These are phyloP conservation scores for Clarias batrachus DNA, from an alignment of 2,113 vertebrate genomes.

Conservation along the genomic window DNA sequence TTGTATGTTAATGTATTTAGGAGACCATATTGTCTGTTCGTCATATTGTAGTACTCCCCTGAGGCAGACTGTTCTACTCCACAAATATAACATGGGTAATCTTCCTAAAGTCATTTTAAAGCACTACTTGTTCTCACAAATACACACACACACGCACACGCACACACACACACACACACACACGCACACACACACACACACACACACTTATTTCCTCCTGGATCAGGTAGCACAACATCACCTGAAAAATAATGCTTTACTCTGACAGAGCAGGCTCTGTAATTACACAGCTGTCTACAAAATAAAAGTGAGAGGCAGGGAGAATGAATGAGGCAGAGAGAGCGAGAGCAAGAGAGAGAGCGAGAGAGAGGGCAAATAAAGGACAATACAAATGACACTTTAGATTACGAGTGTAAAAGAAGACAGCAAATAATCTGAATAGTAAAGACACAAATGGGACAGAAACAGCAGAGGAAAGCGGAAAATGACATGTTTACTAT, in stretches of 20 bases:
- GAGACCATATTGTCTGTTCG: constrained; percentile 7
- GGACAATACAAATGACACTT: constrained; percentile 26
- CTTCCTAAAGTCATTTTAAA: constrained; percentile 15
- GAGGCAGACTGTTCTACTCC: constrained; percentile 16
- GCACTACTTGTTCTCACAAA: not conserved
- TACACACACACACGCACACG: not conserved
- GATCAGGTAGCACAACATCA: constrained; percentile 44
- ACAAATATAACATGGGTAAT: constrained; percentile 19
- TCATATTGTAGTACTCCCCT: constrained; percentile 6
- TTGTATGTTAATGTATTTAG: constrained; percentile 14
- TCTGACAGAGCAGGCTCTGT: constrained; percentile 44
- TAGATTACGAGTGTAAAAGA: constrained; percentile 12
- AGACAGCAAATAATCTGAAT: not conserved
- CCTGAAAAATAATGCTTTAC: constrained; percentile 47
- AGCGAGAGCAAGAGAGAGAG: not conserved
- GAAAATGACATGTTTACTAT: not conserved
- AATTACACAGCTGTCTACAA: constrained; percentile 51
- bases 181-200: not conserved
- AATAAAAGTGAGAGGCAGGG: constrained; percentile 23
- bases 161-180: not conserved
- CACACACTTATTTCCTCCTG: not conserved
- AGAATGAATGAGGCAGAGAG: constrained; percentile 7
- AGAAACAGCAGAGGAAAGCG: not conserved
- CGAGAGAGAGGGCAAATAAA: not conserved
- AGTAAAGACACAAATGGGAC: constrained; percentile 1